These are phyloP conservation scores for Drosophila sproati DNA, from an alignment of 1,140 invertebrate species.

Conservation along the genomic window DNA sequence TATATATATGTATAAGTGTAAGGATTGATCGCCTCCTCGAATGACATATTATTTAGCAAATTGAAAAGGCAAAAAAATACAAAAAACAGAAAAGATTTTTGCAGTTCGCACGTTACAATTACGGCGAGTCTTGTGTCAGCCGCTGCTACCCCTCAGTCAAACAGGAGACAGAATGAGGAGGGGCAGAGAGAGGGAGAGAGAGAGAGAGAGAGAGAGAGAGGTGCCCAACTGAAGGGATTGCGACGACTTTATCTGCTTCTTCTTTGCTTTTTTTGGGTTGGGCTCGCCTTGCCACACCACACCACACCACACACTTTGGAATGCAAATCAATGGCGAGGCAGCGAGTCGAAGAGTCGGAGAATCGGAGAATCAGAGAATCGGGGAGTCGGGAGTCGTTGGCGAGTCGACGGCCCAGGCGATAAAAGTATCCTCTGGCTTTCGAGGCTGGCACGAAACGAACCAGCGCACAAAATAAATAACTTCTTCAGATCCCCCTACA, in stretches of 20 bases:
- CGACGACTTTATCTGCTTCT: not conserved
- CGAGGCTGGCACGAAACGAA: slow-evolving; percentile 48
- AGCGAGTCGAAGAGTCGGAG: slow-evolving; percentile 6
- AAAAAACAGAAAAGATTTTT: slow-evolving; percentile 33
- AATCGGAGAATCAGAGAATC: not conserved
- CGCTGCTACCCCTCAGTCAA: slow-evolving; percentile 4
- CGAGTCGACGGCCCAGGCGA: slow-evolving; percentile 37
- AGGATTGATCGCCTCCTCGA: slow-evolving; percentile 74
- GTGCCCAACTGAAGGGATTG: slow-evolving; percentile 34
- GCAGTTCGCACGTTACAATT: slow-evolving; percentile 79
- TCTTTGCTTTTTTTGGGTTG: slow-evolving; percentile 56
- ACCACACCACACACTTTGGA: slow-evolving; percentile 60
- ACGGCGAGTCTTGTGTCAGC: slow-evolving; percentile 36
- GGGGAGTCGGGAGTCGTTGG: not conserved
- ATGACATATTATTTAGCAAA: slow-evolving; percentile 81
- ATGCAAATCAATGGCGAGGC: slow-evolving; percentile 69
- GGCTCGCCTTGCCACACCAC: slow-evolving; percentile 52
- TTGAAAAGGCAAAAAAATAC: slow-evolving; percentile 53
- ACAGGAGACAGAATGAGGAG: not conserved
- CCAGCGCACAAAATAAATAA: slow-evolving; percentile 73
- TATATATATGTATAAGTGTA: slow-evolving; percentile 5
- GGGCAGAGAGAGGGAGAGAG: not conserved
- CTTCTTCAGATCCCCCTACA: slow-evolving; percentile 66
- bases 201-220: not conserved
- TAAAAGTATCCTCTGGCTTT: slow-evolving; percentile 76